Evolutionary conservation across 2,797 vertebrate species (phyloP).

Genomic region (Astyanax mexicanus): DNA sequence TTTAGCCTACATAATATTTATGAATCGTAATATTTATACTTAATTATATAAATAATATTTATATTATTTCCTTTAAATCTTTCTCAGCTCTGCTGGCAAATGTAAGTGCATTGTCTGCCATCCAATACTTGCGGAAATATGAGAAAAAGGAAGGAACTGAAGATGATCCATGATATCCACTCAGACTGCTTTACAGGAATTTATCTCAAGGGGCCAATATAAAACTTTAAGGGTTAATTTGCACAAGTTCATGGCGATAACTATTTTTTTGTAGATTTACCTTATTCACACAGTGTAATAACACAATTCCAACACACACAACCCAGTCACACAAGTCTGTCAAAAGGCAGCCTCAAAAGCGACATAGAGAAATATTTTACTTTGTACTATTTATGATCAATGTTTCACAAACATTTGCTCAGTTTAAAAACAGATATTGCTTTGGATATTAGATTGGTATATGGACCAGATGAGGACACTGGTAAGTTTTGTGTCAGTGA

Average conservation of each 20-base stretch:
- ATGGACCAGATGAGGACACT: slow-evolving; percentile 65
- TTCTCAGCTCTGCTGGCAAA: slow-evolving; percentile 91
- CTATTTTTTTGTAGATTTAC: slow-evolving; percentile 39
- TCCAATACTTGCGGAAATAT: slow-evolving; percentile 89
- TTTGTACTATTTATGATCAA: background rate
- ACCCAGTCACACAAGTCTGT: too few species aligned
- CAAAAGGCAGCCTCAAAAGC: slow-evolving; percentile 18
- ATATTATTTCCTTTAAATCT: slow-evolving; percentile 47
- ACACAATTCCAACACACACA: background rate
- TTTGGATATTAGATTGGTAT: slow-evolving; percentile 51
- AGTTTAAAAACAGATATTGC: slow-evolving; percentile 39
- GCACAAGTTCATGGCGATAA: slow-evolving; percentile 46
- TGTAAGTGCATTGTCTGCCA: slow-evolving; percentile 93
- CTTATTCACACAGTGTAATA: too few species aligned
- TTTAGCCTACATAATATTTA: slow-evolving; percentile 32
- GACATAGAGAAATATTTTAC: slow-evolving; percentile 20
- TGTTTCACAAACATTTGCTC: slow-evolving; percentile 40
- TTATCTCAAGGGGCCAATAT: slow-evolving; percentile 69
- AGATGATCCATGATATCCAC: slow-evolving; percentile 57
- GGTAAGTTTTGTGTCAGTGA: slow-evolving; percentile 38
- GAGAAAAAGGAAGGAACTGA: slow-evolving; percentile 67
- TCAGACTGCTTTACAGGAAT: slow-evolving; percentile 56
- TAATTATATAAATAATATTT: slow-evolving; percentile 44
- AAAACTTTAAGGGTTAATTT: slow-evolving; percentile 43
- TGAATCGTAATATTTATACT: slow-evolving; percentile 30